These are phyloP conservation scores for Meloidogyne hapla DNA, from an alignment of 1,140 invertebrate genomes.

Conservation along the genomic window DNA sequence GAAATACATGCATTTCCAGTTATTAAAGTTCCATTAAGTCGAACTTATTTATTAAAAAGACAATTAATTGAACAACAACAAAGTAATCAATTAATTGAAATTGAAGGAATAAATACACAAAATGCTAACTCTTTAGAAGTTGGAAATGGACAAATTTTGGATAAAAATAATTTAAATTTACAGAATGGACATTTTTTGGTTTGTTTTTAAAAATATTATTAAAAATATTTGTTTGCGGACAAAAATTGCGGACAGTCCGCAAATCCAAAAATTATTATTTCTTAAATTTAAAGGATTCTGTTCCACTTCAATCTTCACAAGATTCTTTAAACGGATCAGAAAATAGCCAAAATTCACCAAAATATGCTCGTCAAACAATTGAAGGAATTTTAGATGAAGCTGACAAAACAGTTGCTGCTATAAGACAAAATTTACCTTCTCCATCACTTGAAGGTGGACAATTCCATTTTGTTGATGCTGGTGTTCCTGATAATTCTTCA, in stretches of 20 bases:
- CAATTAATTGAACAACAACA: slow-evolving; percentile 23
- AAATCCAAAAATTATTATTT: too few relatives aligned
- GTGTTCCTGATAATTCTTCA: slow-evolving; percentile 38
- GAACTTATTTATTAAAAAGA: slow-evolving; percentile 18
- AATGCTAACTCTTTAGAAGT: not conserved
- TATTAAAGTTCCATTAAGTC: slow-evolving; percentile 42
- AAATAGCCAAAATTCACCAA: slow-evolving; percentile 12
- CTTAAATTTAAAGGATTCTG: not conserved
- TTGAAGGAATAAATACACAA: not conserved
- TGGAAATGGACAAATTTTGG: not conserved
- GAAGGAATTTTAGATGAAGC: slow-evolving; percentile 37
- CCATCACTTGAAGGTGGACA: slow-evolving; percentile 38
- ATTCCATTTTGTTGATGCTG: slow-evolving; percentile 45
- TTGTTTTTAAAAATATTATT: not conserved
- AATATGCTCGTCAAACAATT: slow-evolving; percentile 23
- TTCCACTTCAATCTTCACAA: not conserved
- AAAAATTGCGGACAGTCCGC: too few relatives aligned
- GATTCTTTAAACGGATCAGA: not conserved
- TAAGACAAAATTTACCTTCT: slow-evolving; percentile 43
- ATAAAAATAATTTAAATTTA: not conserved
- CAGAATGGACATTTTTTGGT: not conserved
- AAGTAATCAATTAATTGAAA: slow-evolving; percentile 4
- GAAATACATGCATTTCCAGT: slow-evolving; percentile 35
- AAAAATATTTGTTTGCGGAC: too few relatives aligned
- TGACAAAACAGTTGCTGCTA: slow-evolving; percentile 37